Base-by-base conservation (phyloP, 1,140 invertebrate species). In the Hermetia illucens region DNA sequence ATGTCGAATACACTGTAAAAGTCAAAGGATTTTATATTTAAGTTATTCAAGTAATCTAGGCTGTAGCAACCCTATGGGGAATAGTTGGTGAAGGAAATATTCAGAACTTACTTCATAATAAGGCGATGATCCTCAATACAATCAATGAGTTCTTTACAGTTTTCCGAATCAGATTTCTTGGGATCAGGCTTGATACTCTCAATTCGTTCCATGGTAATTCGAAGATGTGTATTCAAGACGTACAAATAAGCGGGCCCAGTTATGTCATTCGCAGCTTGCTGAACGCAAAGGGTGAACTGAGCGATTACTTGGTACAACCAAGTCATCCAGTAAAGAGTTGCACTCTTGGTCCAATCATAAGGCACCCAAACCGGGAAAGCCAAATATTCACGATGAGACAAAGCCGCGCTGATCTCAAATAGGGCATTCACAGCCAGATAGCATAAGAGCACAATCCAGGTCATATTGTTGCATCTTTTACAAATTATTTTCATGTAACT, bases 211-310 rank as follows among this genome's bases (percentile, higher is more conserved):
- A 34, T 20, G 12, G 39, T 15, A 2, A 38, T 21, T 9, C 37
- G 36, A 13, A 43, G 18, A 18, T 43, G 41, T 1, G 19, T 34
- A 24, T 39, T 43, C 32, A 39, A 36, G 3, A 43, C 5, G 5
- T 32, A 25, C 13, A 43, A 5, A 31, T 43, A 43, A 24, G 36
- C 38, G 10, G 27, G 24, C 17, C 36, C 32, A 36, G 35, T 39
- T 38, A 43, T 30, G 21, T 43, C 41, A 18, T 43, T 43, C 25
- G 34, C 39, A 12, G 22, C 34, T 31, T 43, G 38, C 19, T 43
- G 41, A 43, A 35, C 4, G 36, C 21, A 3, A 21, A 21, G 32
- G 32, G 24, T 3, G 25, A 31, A 16, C 24, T 29, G 3, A 21
- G 37, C 31, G 5, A 39, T 21, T 29, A 25, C 38, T 18, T 43